These are phyloP conservation scores for Eunapius fragilis DNA, from an alignment of 37 sponge, comb jelly and placozoan species.

Conservation along the genomic window DNA sequence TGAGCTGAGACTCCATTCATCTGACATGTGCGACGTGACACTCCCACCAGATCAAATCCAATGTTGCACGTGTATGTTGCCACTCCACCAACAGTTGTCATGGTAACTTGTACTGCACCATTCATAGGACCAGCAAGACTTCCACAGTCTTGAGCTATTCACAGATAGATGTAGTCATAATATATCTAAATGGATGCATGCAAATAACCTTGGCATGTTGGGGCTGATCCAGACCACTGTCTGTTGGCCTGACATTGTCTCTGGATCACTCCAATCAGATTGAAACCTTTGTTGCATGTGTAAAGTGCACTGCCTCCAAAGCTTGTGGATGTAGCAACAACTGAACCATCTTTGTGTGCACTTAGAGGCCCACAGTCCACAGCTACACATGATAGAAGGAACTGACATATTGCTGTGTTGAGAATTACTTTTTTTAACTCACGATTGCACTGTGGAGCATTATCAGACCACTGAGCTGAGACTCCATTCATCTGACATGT, in stretches of 20 bases:
- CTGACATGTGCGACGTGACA: slow-evolving; percentile 40
- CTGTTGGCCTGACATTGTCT: slow-evolving; percentile 1
- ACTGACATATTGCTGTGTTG: too few relatives aligned
- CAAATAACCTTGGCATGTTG: slow-evolving; percentile 21
- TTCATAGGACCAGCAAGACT: slow-evolving; percentile 22
- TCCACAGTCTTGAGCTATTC: not conserved
- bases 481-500: slow-evolving; percentile 23
- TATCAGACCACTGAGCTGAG: slow-evolving; percentile 39
- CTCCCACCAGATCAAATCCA: slow-evolving; percentile 49
- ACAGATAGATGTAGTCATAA: not conserved
- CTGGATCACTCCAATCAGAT: slow-evolving; percentile 3
- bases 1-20: slow-evolving; percentile 12
- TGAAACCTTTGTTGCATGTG: slow-evolving; percentile 41
- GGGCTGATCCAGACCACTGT: slow-evolving; percentile 29
- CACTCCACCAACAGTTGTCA: slow-evolving; percentile 32
- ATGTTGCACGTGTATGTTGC: slow-evolving; percentile 56
- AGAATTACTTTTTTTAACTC: slow-evolving; percentile 18
- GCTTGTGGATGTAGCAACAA: slow-evolving; percentile 6
- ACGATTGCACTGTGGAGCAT: slow-evolving; percentile 37
- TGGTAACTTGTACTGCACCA: slow-evolving; percentile 38
- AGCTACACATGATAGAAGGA: too few relatives aligned
- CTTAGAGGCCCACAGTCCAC: not conserved
- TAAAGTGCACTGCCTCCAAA: slow-evolving; percentile 19
- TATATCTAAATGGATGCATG: not conserved
- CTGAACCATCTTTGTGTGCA: too few relatives aligned